Conservation (phyloP, 2,888 invertebrate genomes). For the Heliconius aoede region DNA sequence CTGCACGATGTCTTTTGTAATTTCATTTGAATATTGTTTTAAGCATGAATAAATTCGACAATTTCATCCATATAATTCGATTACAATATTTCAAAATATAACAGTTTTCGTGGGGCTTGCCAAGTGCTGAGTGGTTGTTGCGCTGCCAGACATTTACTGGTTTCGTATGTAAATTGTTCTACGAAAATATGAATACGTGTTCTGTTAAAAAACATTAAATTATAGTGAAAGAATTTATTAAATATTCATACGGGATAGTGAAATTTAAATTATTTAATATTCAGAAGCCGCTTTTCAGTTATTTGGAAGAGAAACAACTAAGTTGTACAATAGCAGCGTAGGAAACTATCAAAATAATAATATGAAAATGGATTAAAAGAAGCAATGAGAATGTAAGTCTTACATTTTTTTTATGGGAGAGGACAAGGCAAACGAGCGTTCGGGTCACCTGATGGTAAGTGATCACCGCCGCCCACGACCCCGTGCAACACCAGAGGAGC, state of each 20-base stretch:
- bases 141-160: constrained; percentile 49
- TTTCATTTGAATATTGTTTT: neutral
- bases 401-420: no score
- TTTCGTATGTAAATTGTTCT: constrained; percentile 42
- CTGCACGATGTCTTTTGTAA: neutral
- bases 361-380: neutral
- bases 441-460: no score
- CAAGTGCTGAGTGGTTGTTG: constrained; percentile 51
- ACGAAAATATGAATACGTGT: constrained; percentile 23
- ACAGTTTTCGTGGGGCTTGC: constrained; percentile 47
- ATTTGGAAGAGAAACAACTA: neutral
- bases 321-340: neutral
- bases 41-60: constrained; percentile 12
- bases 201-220: constrained; percentile 34
- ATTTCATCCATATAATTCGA: constrained; percentile 44
- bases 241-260: constrained; percentile 14
- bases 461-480: no score
- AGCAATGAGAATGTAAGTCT: neutral
- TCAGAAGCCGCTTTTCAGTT: neutral
- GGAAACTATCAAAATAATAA: neutral
- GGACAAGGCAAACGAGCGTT: no score
- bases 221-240: constrained; percentile 15
- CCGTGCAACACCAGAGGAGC: no score
- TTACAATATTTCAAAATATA: constrained; percentile 49
- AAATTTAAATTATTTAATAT: constrained; percentile 18